These are phyloP conservation scores for Frankliniella intonsa DNA, from an alignment of 2,888 invertebrate genomes.

Conservation along the genomic window DNA sequence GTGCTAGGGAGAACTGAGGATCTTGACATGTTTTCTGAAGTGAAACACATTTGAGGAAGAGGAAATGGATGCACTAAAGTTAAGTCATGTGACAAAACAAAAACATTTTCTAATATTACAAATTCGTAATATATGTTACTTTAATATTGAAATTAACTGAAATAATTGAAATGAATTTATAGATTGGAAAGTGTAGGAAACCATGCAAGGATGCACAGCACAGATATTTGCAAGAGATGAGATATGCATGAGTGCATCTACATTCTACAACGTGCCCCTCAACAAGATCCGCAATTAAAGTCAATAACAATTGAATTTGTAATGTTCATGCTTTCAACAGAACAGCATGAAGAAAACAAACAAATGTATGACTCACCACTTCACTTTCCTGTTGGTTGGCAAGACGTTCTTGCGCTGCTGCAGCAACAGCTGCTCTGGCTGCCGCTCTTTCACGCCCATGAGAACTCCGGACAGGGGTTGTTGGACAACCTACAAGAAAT, in stretches of 20 bases:
- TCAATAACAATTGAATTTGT: no score
- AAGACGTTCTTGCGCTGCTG: slow-evolving; percentile 2
- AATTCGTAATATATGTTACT: no score
- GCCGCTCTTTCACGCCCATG: slow-evolving; percentile 1
- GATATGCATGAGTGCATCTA: not conserved
- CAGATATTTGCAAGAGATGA: not conserved
- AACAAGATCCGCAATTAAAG: no score
- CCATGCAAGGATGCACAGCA: not conserved
- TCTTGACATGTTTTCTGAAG: no score
- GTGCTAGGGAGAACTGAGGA: no score
- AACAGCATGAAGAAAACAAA: no score
- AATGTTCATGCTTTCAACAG: no score
- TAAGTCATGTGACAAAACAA: no score
- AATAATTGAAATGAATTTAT: not conserved
- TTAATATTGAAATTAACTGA: not conserved
- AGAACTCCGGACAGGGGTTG: slow-evolving; percentile 50
- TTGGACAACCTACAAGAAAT: slow-evolving; percentile 53
- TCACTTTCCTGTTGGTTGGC: not conserved
- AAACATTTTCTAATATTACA: no score
- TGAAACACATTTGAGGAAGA: no score
- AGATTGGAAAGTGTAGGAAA: not conserved
- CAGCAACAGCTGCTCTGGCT: not conserved
- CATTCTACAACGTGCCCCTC: not conserved
- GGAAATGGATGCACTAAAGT: no score
- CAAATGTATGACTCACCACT: not conserved